Percentiles rank a stretch among this genome's conserved stretches.
Conservation (phyloP, 1,140 invertebrate genomes). For the Anastatus disparis region DNA sequence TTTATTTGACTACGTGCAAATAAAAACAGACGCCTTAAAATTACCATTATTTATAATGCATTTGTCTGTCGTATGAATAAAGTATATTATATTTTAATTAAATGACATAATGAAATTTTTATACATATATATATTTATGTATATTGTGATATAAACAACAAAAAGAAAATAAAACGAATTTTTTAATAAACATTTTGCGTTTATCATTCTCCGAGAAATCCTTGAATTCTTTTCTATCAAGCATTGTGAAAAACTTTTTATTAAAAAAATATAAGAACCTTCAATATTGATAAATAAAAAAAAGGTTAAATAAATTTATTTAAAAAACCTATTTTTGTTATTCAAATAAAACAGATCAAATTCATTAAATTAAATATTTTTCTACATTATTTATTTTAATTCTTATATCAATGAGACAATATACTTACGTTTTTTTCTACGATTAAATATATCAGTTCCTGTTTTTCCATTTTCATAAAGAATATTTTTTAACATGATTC, state of each 20-base stretch:
- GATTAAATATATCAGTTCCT: not conserved
- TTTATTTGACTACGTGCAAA: too few relatives aligned
- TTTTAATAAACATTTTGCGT: not conserved
- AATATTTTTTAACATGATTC: too few relatives aligned
- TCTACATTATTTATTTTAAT: not conserved
- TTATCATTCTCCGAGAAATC: too few relatives aligned
- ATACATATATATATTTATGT: slow-evolving; percentile 7
- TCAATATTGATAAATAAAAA: too few relatives aligned
- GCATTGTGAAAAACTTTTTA: too few relatives aligned
- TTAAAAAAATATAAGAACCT: too few relatives aligned
- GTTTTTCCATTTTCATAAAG: too few relatives aligned
- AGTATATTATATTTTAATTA: slow-evolving; percentile 15
- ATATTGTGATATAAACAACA: slow-evolving; percentile 23
- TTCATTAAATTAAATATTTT: not conserved
- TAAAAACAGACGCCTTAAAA: too few relatives aligned
- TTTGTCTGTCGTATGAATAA: not conserved
- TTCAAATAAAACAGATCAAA: slow-evolving; percentile 7
- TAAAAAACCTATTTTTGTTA: too few relatives aligned
- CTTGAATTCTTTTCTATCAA: too few relatives aligned
- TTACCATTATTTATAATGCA: too few relatives aligned
- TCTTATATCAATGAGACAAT: not conserved
- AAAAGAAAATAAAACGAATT: not conserved
- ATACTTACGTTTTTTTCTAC: not conserved
- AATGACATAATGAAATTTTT: not conserved
- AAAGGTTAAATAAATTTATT: not conserved